These are phyloP conservation scores for Meandrina meandrites DNA, from an alignment of 92 coral and sea anemone genomes.

Conservation along the genomic window DNA sequence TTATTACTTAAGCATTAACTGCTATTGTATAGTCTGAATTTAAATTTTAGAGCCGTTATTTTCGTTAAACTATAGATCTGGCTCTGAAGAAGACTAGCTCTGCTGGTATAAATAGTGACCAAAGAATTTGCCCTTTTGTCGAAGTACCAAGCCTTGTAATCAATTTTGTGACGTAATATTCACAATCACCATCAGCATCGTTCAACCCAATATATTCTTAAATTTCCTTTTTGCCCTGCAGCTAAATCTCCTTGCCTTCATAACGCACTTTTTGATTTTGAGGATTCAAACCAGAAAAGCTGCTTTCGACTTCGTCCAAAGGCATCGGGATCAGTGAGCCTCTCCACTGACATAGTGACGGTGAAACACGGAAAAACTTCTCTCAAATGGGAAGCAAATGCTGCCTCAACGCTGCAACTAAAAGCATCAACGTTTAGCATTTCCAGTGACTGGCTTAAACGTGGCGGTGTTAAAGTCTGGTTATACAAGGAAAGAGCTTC, in stretches of 20 bases:
- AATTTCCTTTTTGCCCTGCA: not conserved
- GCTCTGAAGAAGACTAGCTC: too few species aligned
- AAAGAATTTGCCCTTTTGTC: too few species aligned
- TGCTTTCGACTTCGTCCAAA: not conserved
- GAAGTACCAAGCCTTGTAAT: too few species aligned
- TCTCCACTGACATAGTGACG: not conserved
- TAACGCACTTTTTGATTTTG: conserved; percentile 3
- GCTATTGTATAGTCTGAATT: too few species aligned
- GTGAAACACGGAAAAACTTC: conserved; percentile 37
- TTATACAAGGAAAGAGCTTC: conserved; percentile 32
- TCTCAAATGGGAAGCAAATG: conserved; percentile 20
- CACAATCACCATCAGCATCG: too few species aligned
- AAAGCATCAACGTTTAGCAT: not conserved
- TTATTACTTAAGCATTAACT: too few species aligned
- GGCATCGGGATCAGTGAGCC: not conserved
- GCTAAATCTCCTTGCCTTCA: not conserved
- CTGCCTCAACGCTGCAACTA: not conserved
- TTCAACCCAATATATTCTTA: not conserved
- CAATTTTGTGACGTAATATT: too few species aligned
- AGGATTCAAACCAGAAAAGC: not conserved
- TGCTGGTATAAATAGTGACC: too few species aligned
- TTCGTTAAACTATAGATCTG: too few species aligned
- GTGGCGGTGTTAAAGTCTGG: conserved; percentile 71
- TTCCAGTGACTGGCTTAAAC: not conserved
- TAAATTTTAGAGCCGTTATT: too few species aligned